phyloP scores from a whole-genome alignment of 2,113 vertebrate genomes.

The Climacteris rufus region DNA sequence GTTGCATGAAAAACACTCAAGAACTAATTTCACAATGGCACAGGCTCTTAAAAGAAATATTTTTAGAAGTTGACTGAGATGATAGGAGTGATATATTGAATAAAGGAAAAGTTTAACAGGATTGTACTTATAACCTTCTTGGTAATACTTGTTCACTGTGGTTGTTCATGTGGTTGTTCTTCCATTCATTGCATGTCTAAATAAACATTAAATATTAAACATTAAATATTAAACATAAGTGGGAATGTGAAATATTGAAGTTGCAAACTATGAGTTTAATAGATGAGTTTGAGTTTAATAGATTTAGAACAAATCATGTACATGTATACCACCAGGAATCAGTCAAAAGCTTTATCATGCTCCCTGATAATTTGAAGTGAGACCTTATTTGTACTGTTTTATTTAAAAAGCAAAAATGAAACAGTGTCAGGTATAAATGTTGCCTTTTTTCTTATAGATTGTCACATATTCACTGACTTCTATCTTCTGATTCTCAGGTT shows the following conservation, averaged over 20 bases:
- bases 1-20: not conserved
- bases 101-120: not conserved
- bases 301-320: not conserved
- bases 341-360: not conserved
- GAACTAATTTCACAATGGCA: not conserved
- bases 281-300: not conserved
- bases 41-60: not conserved
- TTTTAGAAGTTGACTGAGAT: not conserved
- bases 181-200: not conserved
- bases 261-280: not conserved
- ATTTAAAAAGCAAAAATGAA: not conserved
- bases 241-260: not conserved
- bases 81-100: not conserved
- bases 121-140: not conserved
- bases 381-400: not conserved
- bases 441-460: not conserved
- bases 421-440: not conserved
- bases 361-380: not conserved
- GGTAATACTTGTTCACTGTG: not conserved
- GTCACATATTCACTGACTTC: not conserved
- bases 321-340: not conserved
- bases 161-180: not conserved
- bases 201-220: not conserved
- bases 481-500: slow-evolving; percentile 74
- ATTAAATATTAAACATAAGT: too few species aligned